Evolutionary conservation across 2,888 invertebrate species (phyloP), one percentile per base, ranked within the genome.

Genomic region (Macaria liturata): DNA sequence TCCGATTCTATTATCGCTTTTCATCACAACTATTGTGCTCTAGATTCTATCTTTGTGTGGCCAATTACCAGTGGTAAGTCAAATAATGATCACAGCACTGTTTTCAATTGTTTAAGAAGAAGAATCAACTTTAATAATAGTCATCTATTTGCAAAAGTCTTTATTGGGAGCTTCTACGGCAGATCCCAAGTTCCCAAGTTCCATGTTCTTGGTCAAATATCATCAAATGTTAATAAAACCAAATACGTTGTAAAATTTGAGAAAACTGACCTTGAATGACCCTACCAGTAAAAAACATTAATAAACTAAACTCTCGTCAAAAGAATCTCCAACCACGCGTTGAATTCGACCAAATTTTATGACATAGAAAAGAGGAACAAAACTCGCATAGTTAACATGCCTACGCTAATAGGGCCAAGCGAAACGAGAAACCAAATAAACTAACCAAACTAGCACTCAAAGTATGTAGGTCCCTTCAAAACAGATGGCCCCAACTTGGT

Each of bases 371-470:
- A 65, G 51, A 60, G 57, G 54, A 54, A 61, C 43, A 60, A 65
- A 59, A 62, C 60, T 55, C 63, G 57, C 62, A 57, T 32, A 67
- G 59, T 61, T 68, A 66, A 64, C 67, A 68, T 66, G 61, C 62
- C 62, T 51, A 48, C 49, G 62, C 60, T 65, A 68, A 68, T 64
- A 68, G 59, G 60, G 61, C 55, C 65, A 59, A 64, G 57, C 62
- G 65, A 66, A 68, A 65, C 61, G 53, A 65, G 65, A 63, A 62
- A 64, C 63, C 57, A 65, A 67, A 66, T 63, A 55, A 20, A 68
- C 67, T 56, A 58, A 56, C 65, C 65, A 61, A 67, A 64, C 67
- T 62, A 61, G 56, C 54, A 40, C 42, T 32, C 30, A 61, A 67
- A 65, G 64, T n/a, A n/a, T n/a, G n/a, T 67, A 62, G 67, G 65